Evolutionary conservation across 2,113 vertebrate species (phyloP).

Genomic region (Geococcyx californianus): DNA sequence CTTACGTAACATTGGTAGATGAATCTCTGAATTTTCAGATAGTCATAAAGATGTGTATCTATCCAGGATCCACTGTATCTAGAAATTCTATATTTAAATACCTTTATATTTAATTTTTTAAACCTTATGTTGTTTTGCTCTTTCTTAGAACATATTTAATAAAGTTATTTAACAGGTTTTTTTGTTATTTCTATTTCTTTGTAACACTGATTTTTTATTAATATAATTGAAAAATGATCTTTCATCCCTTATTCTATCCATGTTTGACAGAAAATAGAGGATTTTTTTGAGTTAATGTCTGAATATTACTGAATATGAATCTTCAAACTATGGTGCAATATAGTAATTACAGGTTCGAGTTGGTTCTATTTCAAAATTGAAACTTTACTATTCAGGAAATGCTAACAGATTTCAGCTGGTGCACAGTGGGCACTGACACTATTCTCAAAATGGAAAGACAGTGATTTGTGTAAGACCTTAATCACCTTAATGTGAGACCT

Average conservation of each 20-base stretch:
- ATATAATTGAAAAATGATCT: background rate
- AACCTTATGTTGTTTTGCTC: background rate
- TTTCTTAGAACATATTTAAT: background rate
- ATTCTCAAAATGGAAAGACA: background rate
- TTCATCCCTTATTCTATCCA: background rate
- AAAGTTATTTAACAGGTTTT: background rate
- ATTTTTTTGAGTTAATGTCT: background rate
- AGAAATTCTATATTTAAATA: background rate
- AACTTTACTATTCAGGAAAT: background rate
- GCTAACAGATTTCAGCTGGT: background rate
- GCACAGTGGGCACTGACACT: background rate
- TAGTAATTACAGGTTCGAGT: background rate
- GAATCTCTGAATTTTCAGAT: background rate
- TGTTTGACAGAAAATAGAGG: background rate
- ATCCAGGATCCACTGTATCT: background rate
- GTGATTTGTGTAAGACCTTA: background rate
- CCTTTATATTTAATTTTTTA: background rate
- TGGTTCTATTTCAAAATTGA: background rate
- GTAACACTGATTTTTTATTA: background rate
- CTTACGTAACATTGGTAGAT: background rate
- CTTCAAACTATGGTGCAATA: background rate
- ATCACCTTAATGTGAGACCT: background rate
- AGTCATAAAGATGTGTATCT: background rate
- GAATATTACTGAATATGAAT: background rate
- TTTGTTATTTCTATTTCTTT: background rate